Evolutionary conservation across 2,113 vertebrate species (phyloP), one percentile per base, ranked within the genome.

Genomic region (Otocyon megalotis): DNA sequence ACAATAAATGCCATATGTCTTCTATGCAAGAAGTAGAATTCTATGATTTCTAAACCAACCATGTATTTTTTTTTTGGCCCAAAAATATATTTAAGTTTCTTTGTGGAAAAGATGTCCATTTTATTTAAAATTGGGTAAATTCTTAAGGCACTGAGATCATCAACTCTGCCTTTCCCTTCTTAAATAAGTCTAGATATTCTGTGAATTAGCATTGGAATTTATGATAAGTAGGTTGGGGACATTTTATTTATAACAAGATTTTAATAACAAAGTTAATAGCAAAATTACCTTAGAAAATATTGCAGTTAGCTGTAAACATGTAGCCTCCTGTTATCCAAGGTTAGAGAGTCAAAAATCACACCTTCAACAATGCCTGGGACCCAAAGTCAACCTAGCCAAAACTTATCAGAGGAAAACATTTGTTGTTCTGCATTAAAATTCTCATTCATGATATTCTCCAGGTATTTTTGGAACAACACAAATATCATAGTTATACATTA

Each of bases 61-160:
- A 15, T 67, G 16, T 20, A 24, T 35, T 81, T 80, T 43, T 80
- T 43, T 90, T 85, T 77, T 79, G 30, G 15, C n/a, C 92, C 67
- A 77, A 56, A 17, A 12, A 96, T 94, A 88, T 90, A 94, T 96
- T 97, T 97, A 96, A 97, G 94, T 97, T 98, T 98, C 85, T 71
- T n/a, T 94, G 30, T 37, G 32, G 58, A 89, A 28, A 92, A 97
- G 88, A 22, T 12, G n/a, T 65, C 85, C 95, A 17, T 94, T 97
- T 81, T 26, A 72, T 81, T 97, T 96, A 37, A 93, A 95, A 96
- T 94, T 95, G 74, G 94, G 93, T 69, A 80, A 56, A 79, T 91
- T 96, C 94, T 92, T 97, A 96, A 94, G 95, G 74, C 69, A 58
- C 95, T 97, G 67, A 0, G 0, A 62, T 97, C 94, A n/a, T 32